These are phyloP conservation scores for Ctenopoma multispine DNA, from an alignment of 2,797 vertebrate species.

Conservation along the genomic window DNA sequence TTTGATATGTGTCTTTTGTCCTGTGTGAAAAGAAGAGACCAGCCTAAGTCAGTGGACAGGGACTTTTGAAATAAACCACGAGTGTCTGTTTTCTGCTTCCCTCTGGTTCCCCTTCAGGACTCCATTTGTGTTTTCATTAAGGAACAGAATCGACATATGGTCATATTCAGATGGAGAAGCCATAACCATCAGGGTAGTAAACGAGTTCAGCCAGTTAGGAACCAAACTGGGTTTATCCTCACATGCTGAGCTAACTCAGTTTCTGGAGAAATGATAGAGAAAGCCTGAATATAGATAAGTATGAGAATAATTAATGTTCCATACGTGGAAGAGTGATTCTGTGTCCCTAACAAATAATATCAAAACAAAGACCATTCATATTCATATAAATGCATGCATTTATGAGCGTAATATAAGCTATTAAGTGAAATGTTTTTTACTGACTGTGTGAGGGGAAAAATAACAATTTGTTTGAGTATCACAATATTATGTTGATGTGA, in stretches of 20 bases:
- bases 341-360: no score
- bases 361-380: not conserved
- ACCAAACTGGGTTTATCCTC: constrained; percentile 4
- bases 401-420: no score
- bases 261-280: not conserved
- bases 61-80: constrained; percentile 5
- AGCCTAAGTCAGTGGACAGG: not conserved
- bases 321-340: no score
- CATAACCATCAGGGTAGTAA: constrained; percentile 28
- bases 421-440: no score
- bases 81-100: constrained; percentile 3
- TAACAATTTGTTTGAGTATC: no score
- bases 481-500: no score
- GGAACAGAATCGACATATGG: constrained; percentile 18
- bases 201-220: constrained; percentile 9
- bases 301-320: no score
- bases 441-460: no score
- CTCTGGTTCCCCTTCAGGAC: not conserved
- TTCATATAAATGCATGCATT: not conserved
- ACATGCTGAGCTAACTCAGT: constrained; percentile 1
- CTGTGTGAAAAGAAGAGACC: constrained; percentile 5
- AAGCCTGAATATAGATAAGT: not conserved
- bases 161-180: not conserved
- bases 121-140: constrained; percentile 40
- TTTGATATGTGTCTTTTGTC: constrained; percentile 11